Base-by-base conservation (phyloP, 2,797 vertebrate genomes). In the Arrhamphus sclerolepis region DNA sequence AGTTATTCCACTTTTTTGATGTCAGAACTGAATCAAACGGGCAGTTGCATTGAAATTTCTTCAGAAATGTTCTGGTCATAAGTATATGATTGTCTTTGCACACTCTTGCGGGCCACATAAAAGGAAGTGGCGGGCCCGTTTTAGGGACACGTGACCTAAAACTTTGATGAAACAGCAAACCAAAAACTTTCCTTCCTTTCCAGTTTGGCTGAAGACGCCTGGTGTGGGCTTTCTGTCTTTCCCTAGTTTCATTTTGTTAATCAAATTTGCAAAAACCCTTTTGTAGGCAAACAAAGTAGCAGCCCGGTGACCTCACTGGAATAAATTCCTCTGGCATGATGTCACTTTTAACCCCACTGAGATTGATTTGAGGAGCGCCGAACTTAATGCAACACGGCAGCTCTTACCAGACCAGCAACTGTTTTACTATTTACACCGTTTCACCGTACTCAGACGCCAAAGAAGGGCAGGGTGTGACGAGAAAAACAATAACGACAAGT, bases 321-420 rank as follows among this genome's bases (percentile, higher is more conserved):
- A 51, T 58, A 53, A 50, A 88, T 85, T 79, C 75, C 77, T 77
- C 1, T 50, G 52, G 21, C 22, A 29, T 83, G 82, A 82, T 73
- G 72, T 80, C 81, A 85, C 39, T 50, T 71, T 70, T 62, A 26
- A 70, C 61, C 57, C 56, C 47, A 51, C 44, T 66, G 21, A 57
- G 56, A 63, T 54, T 54, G 22, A 74, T 62, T 70, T 18, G 40
- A 63, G 47, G 21, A 40, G 7, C 31, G 24, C n/a, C 63, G 24
- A 39, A 66, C 41, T 34, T 58, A 21, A 57, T 46, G 47, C 48
- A 62, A 63, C 38, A 44, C 19, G 7, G 24, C 17, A 26, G 39
- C 24, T 4, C n/a, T 62, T 19, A 59, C 73, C 51, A 50, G 56
- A 21, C 21, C 54, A 34, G 42, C 26, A 38, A 34, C 7, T 57